Percentiles rank a stretch among this genome's conserved stretches.
phyloP scores from a whole-genome alignment of 2,888 invertebrate species.

The Romanomermis culicivorax region DNA sequence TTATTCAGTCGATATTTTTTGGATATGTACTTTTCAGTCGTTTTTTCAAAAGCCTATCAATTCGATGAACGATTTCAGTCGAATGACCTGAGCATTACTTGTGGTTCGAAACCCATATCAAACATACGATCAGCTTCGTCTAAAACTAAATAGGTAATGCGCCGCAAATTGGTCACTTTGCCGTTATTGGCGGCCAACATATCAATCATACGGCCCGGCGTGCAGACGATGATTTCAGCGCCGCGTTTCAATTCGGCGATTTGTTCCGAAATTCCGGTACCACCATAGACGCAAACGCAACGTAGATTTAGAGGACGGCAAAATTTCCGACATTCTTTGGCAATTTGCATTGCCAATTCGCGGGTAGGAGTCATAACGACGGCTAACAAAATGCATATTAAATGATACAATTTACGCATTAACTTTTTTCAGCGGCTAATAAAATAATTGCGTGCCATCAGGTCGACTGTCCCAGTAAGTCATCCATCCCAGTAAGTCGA shows the following conservation, averaged over 20 bases:
- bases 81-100: no score
- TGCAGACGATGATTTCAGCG: conserved; percentile 93
- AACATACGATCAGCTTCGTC: conserved; percentile 99
- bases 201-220: conserved; percentile 98
- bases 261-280: conserved; percentile 84
- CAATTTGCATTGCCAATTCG: conserved; percentile 95
- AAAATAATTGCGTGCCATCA: no score
- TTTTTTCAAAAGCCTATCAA: no score
- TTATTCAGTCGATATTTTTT: no score
- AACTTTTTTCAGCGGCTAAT: no score
- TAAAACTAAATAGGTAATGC: conserved; percentile 86
- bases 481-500: no score
- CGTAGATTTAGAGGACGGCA: conserved; percentile 57
- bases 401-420: not conserved
- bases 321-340: conserved; percentile 80
- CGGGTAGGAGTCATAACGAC: conserved; percentile 94
- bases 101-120: conserved; percentile 70
- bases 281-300: conserved; percentile 92
- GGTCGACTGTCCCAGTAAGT: no score
- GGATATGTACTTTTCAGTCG: no score
- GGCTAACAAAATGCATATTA: conserved; percentile 34
- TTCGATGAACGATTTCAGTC: no score
- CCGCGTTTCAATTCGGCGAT: conserved; percentile 89
- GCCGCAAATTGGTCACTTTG: conserved; percentile 80
- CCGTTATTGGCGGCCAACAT: conserved; percentile 94